A percentile compares a stretch with the other conserved stretches of the same genome.
Evolutionary conservation across 1,140 invertebrate species (phyloP).

Genomic region (Pseudomyrmex dendroicus): DNA sequence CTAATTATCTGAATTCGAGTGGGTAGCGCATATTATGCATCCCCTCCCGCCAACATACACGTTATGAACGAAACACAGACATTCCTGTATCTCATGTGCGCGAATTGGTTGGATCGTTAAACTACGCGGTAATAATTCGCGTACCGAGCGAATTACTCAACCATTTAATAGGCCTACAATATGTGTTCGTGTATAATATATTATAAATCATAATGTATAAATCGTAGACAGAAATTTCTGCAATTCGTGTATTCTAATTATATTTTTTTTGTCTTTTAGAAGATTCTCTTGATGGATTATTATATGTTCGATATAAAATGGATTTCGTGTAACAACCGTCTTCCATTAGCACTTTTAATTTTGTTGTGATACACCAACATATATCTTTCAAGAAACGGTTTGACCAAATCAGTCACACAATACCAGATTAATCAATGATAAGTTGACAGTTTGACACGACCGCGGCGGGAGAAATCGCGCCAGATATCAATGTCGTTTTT

Average conservation of each 20-base stretch:
- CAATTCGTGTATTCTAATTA: neutral
- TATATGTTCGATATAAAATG: too few species aligned
- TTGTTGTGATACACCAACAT: neutral
- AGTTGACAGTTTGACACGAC: constrained; percentile 26
- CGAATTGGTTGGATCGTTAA: constrained; percentile 33
- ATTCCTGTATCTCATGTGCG: constrained; percentile 17
- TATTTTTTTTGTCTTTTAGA: neutral
- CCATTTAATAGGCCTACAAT: neutral
- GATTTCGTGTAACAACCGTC: too few species aligned
- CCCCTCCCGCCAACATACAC: neutral
- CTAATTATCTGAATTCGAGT: constrained; percentile 23
- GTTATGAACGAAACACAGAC: constrained; percentile 38
- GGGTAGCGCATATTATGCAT: neutral
- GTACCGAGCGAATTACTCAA: constrained; percentile 10
- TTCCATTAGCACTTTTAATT: constrained; percentile 4
- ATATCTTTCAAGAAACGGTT: constrained; percentile 19
- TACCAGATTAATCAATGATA: constrained; percentile 31
- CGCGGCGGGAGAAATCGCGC: constrained; percentile 8
- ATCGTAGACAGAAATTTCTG: neutral
- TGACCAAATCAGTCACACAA: neutral
- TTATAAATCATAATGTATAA: neutral
- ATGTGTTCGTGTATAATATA: too few species aligned
- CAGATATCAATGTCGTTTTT: constrained; percentile 24
- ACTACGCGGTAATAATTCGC: neutral
- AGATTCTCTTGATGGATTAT: neutral